phyloP scores from a whole-genome alignment of 1,140 invertebrate genomes.

The Drosophila insularis region DNA sequence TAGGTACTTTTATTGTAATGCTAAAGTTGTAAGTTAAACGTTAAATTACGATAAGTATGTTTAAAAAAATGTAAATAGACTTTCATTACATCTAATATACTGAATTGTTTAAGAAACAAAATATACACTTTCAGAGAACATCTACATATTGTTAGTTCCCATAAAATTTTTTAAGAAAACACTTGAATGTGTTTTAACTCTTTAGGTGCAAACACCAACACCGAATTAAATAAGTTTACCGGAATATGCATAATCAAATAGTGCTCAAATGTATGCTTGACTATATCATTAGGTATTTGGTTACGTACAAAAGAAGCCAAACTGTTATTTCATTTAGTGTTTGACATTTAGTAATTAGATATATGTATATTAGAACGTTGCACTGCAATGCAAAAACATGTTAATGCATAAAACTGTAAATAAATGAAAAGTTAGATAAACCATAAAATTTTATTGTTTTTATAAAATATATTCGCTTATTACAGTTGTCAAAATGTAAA shows the following conservation, averaged over 20 bases:
- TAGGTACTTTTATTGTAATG: slow-evolving; percentile 23
- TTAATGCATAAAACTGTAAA: slow-evolving; percentile 48
- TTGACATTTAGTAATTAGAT: slow-evolving; percentile 51
- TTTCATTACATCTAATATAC: slow-evolving; percentile 57
- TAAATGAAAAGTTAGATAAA: slow-evolving; percentile 41
- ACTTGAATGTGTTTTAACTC: slow-evolving; percentile 11
- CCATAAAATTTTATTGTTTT: too few relatives aligned
- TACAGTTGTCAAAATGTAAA: too few relatives aligned
- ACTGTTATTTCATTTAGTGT: slow-evolving; percentile 50
- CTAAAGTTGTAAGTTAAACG: slow-evolving; percentile 56
- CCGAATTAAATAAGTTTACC: neutral
- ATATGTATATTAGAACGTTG: slow-evolving; percentile 34
- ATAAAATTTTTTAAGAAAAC: slow-evolving; percentile 23
- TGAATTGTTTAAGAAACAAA: slow-evolving; percentile 41
- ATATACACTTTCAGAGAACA: neutral
- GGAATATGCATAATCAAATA: slow-evolving; percentile 18
- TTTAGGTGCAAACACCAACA: slow-evolving; percentile 6
- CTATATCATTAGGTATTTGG: slow-evolving; percentile 10
- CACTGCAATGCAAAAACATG: slow-evolving; percentile 24
- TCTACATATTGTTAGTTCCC: slow-evolving; percentile 30
- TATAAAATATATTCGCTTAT: too few relatives aligned
- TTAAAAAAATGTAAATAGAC: slow-evolving; percentile 72
- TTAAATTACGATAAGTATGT: too few relatives aligned
- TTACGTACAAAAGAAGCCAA: slow-evolving; percentile 46
- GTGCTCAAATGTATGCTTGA: slow-evolving; percentile 29